Percentiles rank a stretch among this genome's conserved stretches.
phyloP scores from a whole-genome alignment of 2,888 invertebrate genomes.

The Athalia circularis region DNA sequence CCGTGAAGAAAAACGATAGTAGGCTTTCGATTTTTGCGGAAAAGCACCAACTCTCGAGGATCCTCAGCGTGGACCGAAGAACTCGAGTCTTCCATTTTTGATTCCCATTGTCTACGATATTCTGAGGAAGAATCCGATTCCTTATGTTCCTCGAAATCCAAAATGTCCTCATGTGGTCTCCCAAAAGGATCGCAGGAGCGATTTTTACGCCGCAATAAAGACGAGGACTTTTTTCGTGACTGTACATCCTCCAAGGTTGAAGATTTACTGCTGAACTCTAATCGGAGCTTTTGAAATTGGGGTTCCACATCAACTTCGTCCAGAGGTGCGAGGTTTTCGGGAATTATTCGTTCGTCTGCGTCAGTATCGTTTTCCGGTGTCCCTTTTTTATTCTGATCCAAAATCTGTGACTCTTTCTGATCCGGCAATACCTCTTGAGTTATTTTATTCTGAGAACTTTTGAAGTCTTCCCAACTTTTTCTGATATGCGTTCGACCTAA shows the following conservation, averaged over 20 bases:
- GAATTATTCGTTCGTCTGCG: neutral
- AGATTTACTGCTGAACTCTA: constrained; percentile 55
- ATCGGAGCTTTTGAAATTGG: constrained; percentile 62
- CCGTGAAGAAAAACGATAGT: constrained; percentile 81
- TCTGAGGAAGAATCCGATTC: constrained; percentile 19
- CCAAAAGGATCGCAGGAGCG: neutral
- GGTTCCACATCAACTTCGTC: constrained; percentile 56
- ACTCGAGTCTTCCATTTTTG: constrained; percentile 48
- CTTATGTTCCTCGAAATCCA: constrained; percentile 51
- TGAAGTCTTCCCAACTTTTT: constrained; percentile 57
- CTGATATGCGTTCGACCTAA: constrained; percentile 63
- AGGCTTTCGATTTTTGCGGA: constrained; percentile 73
- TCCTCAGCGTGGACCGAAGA: constrained; percentile 45
- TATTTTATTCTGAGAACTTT: constrained; percentile 8
- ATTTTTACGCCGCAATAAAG: neutral
- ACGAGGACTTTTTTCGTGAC: neutral
- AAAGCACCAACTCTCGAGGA: constrained; percentile 56
- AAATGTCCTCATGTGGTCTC: neutral
- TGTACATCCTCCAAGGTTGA: constrained; percentile 12
- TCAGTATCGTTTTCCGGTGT: neutral
- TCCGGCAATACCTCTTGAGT: constrained; percentile 12
- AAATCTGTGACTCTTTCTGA: no score
- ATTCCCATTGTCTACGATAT: constrained; percentile 57
- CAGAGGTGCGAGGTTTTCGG: constrained; percentile 46
- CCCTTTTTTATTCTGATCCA: no score